Evolutionary conservation across 2,797 vertebrate genomes (phyloP).

Genomic region (Moxostoma hubbsi): DNA sequence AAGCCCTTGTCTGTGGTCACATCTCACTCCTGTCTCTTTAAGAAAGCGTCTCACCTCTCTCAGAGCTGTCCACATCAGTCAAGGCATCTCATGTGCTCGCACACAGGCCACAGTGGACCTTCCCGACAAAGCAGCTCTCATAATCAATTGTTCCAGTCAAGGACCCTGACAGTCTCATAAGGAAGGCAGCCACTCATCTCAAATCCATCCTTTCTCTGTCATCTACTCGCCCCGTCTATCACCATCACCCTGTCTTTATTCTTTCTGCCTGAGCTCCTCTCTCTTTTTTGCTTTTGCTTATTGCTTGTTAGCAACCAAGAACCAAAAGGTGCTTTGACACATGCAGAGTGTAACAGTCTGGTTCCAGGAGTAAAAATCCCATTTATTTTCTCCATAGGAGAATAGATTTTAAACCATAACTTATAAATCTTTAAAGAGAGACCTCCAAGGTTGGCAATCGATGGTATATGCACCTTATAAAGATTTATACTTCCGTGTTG

Average conservation of each 20-base stretch:
- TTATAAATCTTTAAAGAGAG: too few species aligned
- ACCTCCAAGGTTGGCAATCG: too few species aligned
- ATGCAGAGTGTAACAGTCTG: neutral
- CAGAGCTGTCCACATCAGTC: conserved; percentile 47
- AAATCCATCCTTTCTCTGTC: conserved; percentile 51
- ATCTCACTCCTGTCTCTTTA: conserved; percentile 14
- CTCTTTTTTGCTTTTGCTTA: conserved; percentile 17
- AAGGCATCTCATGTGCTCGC: conserved; percentile 1
- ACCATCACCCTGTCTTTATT: conserved; percentile 10
- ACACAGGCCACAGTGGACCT: conserved; percentile 39
- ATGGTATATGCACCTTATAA: too few species aligned
- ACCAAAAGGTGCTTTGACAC: neutral
- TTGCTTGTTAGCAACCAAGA: conserved; percentile 10
- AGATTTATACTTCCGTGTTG: too few species aligned
- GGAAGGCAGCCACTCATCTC: conserved; percentile 43
- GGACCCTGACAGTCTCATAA: conserved; percentile 52
- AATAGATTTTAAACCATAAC: too few species aligned
- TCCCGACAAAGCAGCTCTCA: conserved; percentile 50
- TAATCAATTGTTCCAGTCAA: conserved; percentile 56
- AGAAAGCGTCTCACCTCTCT: conserved; percentile 6
- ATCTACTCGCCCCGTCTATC: conserved; percentile 31
- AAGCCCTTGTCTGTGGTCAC: neutral
- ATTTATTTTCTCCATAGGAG: too few species aligned
- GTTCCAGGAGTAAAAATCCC: too few species aligned
- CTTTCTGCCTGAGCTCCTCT: conserved; percentile 18